Evolutionary conservation across 2,113 vertebrate species (phyloP).

Genomic region (Ailuropoda melanoleuca): DNA sequence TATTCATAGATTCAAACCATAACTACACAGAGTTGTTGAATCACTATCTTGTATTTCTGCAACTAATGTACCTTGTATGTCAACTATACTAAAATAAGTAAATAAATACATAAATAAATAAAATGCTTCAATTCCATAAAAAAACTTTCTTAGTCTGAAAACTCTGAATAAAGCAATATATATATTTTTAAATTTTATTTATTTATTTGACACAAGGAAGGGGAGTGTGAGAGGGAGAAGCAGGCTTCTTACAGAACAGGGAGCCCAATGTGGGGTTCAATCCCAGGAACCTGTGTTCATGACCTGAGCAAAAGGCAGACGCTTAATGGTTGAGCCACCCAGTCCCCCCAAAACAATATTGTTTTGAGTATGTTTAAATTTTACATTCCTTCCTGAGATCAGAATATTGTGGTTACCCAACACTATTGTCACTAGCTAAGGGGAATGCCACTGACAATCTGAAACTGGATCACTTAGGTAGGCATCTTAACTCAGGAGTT

Average conservation of each 20-base stretch:
- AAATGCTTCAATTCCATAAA: background rate
- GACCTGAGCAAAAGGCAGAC: no score
- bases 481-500: background rate
- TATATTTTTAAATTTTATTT: no score
- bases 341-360: background rate
- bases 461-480: background rate
- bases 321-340: no score
- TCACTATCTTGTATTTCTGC: background rate
- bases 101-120: background rate
- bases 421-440: background rate
- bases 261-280: no score
- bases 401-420: background rate
- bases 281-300: no score
- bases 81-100: background rate
- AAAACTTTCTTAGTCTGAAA: background rate
- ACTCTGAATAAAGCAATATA: background rate
- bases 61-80: background rate
- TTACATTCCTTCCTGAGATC: background rate
- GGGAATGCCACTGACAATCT: background rate
- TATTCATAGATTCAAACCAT: background rate
- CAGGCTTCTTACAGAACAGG: no score
- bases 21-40: background rate
- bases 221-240: no score
- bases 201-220: no score
- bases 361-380: background rate